Percentiles rank a stretch among this genome's conserved stretches.
Conservation (phyloP, 1,140 invertebrate genomes). For the Zaprionus capensis region DNA sequence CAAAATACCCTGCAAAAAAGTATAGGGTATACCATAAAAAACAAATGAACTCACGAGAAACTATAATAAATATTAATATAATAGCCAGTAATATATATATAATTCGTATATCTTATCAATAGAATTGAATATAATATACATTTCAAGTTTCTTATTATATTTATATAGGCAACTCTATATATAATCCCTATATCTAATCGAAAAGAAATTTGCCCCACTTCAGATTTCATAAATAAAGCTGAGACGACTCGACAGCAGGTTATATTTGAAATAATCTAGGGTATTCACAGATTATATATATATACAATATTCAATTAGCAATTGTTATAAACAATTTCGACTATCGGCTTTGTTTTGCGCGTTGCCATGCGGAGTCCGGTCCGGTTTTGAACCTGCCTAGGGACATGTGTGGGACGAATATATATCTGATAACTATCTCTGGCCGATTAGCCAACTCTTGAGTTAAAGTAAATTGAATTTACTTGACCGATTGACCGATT, state of each 20-base stretch:
- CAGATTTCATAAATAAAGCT: conserved; percentile 1
- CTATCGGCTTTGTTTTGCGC: conserved; percentile 15
- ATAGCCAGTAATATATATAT: background rate
- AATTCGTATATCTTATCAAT: background rate
- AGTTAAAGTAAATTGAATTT: too few species aligned
- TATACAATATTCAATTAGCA: conserved; percentile 13
- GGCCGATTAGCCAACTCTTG: conserved; percentile 7
- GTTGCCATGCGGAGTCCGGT: conserved; percentile 18
- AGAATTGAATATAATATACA: background rate
- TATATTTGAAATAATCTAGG: background rate
- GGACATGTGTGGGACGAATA: too few species aligned
- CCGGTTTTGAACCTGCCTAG: background rate
- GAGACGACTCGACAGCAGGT: background rate
- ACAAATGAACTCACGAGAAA: background rate
- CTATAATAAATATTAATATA: background rate
- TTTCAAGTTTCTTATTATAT: background rate
- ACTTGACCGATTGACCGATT: conserved; percentile 13
- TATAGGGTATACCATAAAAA: background rate
- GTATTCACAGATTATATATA: conserved; percentile 10
- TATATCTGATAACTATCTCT: background rate
- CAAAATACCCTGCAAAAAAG: background rate
- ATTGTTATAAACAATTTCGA: conserved; percentile 25
- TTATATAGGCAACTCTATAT: background rate
- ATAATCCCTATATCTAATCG: conserved; percentile 4
- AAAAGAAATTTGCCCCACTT: background rate